Evolutionary conservation across 2,113 vertebrate genomes (phyloP).

Genomic region (Aythya baeri): DNA sequence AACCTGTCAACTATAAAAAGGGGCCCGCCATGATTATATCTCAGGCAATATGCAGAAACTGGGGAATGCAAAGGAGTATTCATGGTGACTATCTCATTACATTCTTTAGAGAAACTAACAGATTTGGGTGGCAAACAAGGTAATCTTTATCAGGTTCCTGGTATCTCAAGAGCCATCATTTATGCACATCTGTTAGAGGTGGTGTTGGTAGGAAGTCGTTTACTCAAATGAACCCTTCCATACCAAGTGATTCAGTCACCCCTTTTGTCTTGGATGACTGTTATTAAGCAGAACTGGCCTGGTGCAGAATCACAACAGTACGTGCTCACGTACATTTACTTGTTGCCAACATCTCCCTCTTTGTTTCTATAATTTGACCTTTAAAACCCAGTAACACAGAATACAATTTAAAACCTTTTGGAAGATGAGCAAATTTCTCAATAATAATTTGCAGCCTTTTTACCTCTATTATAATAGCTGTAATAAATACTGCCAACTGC

Average conservation of each 20-base stretch:
- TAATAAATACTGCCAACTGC: neutral
- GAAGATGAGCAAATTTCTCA: neutral
- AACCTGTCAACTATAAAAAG: neutral
- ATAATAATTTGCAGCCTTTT: neutral
- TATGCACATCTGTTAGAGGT: neutral
- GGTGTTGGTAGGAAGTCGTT: neutral
- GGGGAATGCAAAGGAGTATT: neutral
- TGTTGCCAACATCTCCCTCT: neutral
- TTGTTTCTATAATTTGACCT: neutral
- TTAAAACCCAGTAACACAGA: neutral
- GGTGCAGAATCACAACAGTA: neutral
- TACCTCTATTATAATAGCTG: neutral
- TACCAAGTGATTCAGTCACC: neutral
- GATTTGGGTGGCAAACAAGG: neutral
- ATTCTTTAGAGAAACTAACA: neutral
- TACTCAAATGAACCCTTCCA: neutral
- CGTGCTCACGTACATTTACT: fast-evolving
- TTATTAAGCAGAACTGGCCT: neutral
- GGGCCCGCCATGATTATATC: neutral
- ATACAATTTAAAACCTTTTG: neutral
- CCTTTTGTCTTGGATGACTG: neutral
- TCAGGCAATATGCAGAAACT: neutral
- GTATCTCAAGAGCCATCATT: neutral
- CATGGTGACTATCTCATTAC: neutral
- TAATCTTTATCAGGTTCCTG: neutral